Evolutionary conservation across 2,113 vertebrate species (phyloP), one percentile per base, ranked within the genome.

Genomic region (Melanerpes formicivorus): DNA sequence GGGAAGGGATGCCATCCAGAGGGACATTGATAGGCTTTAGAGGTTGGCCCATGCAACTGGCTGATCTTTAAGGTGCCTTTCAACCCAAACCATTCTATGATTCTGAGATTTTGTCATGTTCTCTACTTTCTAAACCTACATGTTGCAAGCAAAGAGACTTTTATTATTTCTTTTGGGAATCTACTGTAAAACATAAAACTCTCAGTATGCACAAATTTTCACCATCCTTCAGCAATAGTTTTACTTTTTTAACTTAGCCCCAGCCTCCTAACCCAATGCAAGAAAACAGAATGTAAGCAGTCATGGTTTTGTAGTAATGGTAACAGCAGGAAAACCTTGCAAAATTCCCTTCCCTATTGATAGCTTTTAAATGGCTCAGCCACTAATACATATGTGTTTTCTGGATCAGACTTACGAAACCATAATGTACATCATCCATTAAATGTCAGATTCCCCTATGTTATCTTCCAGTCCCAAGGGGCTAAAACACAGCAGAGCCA

Each of bases 401-500:
- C 85, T 65, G 77, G 58, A 75, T 78, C 62, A 72, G 87, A 46
- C 54, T 58, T 25, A 3, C n/a, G 73, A 80, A 75, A 58, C 30
- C 62, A 25, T 66, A 72, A 58, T 11, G 40, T 83, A 46, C 62
- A 21, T 71, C 70, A 62, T 81, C 69, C 90, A 76, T 96, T 93
- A 93, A 65, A 58, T 59, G 58, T 42, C 94, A 90, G 40, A n/a
- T 50, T 91, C 58, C 34, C 52, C 40, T 78, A 3, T 34, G 80
- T 86, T 86, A 88, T 44, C 84, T 75, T 84, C 9, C 59, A 89
- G 34, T 55, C 79, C 29, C 79, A 80, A 67, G 82, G 23, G 87
- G 90, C 73, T 84, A 76, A 93, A 90, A 58, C 82, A 91, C 32
- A 72, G 65, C 58, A 70, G 76, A 93, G 80, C 3, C 27, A 91